These are phyloP conservation scores for Pasiphila rectangulata DNA, from an alignment of 2,888 invertebrate species.

Conservation along the genomic window DNA sequence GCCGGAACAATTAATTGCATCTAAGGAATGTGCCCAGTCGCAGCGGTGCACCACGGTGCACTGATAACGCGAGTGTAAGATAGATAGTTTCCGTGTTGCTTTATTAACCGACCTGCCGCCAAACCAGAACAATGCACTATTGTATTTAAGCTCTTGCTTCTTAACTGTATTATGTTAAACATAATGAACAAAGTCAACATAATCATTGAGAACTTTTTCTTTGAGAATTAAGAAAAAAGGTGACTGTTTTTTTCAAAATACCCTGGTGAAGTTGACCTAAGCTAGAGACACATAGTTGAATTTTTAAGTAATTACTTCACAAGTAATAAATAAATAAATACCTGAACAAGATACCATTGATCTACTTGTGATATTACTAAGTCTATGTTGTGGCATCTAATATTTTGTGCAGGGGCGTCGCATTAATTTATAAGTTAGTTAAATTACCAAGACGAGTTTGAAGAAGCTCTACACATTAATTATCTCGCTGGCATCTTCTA, in stretches of 20 bases:
- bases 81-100: constrained; percentile 41
- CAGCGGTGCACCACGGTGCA: constrained; percentile 58
- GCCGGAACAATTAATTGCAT: constrained; percentile 64
- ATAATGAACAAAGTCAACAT: too few relatives aligned
- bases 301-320: too few relatives aligned
- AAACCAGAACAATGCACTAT: not conserved
- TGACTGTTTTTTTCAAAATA: too few relatives aligned
- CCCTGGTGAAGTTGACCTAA: too few relatives aligned
- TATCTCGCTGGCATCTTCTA: constrained; percentile 68
- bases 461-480: constrained; percentile 66
- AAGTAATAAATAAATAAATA: too few relatives aligned
- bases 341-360: too few relatives aligned
- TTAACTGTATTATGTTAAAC: too few relatives aligned
- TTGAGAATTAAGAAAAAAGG: too few relatives aligned
- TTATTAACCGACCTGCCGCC: constrained; percentile 9
- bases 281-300: too few relatives aligned
- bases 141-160: too few relatives aligned
- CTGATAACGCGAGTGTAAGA: constrained; percentile 59
- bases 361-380: too few relatives aligned
- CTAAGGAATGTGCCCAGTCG: constrained; percentile 63
- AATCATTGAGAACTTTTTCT: too few relatives aligned
- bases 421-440: constrained; percentile 60
- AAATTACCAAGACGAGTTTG: constrained; percentile 52
- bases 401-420: constrained; percentile 21
- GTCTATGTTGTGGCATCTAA: constrained; percentile 15